These are phyloP conservation scores for Zoroaster sp. DNA, from an alignment of 53 echinoderm and acorn worm species.

Conservation along the genomic window DNA sequence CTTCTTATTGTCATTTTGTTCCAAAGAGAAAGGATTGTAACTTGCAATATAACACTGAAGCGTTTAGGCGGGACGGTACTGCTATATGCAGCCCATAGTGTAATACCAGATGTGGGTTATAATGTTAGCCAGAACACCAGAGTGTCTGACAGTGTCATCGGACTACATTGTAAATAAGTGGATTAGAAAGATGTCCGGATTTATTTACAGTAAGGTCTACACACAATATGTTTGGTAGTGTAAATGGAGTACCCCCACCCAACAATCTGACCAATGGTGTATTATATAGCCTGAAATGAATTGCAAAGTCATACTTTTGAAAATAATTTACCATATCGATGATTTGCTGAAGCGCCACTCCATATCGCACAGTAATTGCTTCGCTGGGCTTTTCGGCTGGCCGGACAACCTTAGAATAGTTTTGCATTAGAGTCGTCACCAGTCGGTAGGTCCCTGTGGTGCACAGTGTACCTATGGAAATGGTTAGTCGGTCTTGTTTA, in stretches of 20 bases:
- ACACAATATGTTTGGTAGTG: not conserved
- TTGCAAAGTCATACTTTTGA: not conserved
- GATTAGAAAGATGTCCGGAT: not conserved
- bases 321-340: constrained; percentile 76
- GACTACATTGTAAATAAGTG: not conserved
- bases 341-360: constrained; percentile 79
- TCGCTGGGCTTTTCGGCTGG: constrained; percentile 56
- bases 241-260: not conserved
- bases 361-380: constrained; percentile 65
- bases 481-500: not conserved
- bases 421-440: constrained; percentile 73
- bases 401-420: constrained; percentile 79
- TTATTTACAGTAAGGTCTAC: not conserved
- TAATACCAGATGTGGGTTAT: not conserved
- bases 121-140: not conserved
- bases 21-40: no score
- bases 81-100: not conserved
- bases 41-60: not conserved
- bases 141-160: not conserved
- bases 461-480: constrained; percentile 5
- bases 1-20: not conserved
- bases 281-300: not conserved
- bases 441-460: constrained; percentile 72
- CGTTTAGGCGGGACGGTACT: not conserved
- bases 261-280: not conserved